Percentiles rank a stretch among this genome's conserved stretches.
Conservation (phyloP, 2,797 vertebrate genomes). For the Furcifer pardalis region DNA sequence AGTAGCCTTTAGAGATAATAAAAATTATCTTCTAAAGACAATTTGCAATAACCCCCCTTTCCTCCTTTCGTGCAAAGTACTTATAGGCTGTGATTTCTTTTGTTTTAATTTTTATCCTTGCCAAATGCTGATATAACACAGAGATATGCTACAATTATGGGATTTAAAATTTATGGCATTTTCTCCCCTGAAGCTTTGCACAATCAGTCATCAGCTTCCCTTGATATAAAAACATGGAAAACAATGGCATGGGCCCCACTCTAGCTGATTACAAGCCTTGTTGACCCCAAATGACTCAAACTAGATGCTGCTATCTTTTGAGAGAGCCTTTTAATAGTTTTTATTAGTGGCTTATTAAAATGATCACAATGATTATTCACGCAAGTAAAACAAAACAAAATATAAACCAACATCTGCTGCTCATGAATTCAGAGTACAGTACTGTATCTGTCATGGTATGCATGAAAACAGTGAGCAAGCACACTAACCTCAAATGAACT, state of each 20-base stretch:
- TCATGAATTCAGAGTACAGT: background rate
- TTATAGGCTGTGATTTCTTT: background rate
- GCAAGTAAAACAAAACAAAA: constrained; percentile 1
- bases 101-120: background rate
- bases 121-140: background rate
- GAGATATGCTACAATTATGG: constrained; percentile 5
- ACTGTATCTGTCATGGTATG: background rate
- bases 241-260: background rate
- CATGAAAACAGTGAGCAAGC: background rate
- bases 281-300: background rate
- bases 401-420: background rate
- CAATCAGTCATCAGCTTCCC: constrained; percentile 15
- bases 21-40: background rate
- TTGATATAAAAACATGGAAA: background rate
- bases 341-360: constrained; percentile 24
- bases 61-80: background rate
- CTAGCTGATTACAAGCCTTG: constrained; percentile 7
- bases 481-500: background rate
- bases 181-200: constrained; percentile 23
- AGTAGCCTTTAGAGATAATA: background rate
- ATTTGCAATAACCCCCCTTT: background rate
- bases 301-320: background rate
- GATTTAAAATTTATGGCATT: constrained; percentile 18
- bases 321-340: constrained; percentile 10
- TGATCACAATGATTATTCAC: background rate